phyloP scores from a whole-genome alignment of 2,888 invertebrate species.

The Agriopis leucophaearia region DNA sequence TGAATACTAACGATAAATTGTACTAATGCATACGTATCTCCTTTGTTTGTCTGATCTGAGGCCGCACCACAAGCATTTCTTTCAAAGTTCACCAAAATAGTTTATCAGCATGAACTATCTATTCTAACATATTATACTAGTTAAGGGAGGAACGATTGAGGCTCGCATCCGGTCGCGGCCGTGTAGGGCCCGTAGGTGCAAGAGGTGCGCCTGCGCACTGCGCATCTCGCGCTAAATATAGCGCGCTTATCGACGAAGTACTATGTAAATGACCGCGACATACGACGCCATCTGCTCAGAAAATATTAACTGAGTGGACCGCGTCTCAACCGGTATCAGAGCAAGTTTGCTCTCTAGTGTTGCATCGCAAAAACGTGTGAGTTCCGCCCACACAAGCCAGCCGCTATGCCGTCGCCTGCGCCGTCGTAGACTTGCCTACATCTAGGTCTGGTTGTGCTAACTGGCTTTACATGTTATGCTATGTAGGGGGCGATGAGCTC shows the following conservation, averaged over 20 bases:
- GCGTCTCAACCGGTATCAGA: conserved; percentile 65
- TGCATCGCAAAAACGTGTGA: conserved; percentile 74
- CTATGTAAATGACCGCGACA: conserved; percentile 85
- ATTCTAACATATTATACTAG: neutral
- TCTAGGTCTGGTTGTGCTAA: conserved; percentile 12
- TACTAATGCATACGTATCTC: too few relatives aligned
- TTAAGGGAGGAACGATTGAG: conserved; percentile 47
- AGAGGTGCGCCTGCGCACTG: conserved; percentile 53
- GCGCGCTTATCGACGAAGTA: conserved; percentile 82
- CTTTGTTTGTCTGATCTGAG: too few relatives aligned
- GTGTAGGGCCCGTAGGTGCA: conserved; percentile 62
- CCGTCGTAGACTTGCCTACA: conserved; percentile 26
- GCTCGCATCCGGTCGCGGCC: conserved; percentile 40
- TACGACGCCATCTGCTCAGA: conserved; percentile 79
- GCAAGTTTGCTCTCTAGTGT: conserved; percentile 66
- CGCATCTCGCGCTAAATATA: conserved; percentile 78
- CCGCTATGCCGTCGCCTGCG: conserved; percentile 22
- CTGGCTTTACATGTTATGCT: conserved; percentile 15
- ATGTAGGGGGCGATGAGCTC: conserved; percentile 31
- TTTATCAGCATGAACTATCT: neutral
- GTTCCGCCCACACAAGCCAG: conserved; percentile 66
- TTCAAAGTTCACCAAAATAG: conserved; percentile 21
- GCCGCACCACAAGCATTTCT: too few relatives aligned
- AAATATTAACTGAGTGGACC: conserved; percentile 75
- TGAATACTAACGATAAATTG: too few relatives aligned